Conservation (phyloP, 2,888 invertebrate genomes). For the Tolmerus cingulatus region DNA sequence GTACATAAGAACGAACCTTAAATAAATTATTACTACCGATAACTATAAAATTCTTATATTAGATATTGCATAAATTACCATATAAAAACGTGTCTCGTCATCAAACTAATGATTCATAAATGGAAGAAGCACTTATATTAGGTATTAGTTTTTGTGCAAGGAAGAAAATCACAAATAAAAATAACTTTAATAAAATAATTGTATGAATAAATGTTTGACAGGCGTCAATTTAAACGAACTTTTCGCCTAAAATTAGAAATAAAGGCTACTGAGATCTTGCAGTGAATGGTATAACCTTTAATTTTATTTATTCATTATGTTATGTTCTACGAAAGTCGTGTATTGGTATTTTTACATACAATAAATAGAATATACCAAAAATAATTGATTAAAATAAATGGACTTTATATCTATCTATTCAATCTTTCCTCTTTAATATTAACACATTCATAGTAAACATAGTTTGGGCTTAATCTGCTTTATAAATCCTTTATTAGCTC, state of each 20-base stretch:
- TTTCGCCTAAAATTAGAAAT: background rate
- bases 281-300: background rate
- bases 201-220: background rate
- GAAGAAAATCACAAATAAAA: background rate
- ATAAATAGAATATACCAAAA: no score
- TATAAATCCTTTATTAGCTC: no score
- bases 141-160: background rate
- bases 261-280: background rate
- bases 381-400: no score
- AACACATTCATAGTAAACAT: no score
- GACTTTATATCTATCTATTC: no score
- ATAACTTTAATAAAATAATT: background rate
- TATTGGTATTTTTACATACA: no score
- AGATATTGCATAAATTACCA: background rate
- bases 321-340: no score
- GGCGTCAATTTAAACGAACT: background rate
- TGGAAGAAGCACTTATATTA: background rate
- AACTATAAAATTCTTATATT: background rate
- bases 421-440: no score
- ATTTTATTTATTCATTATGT: no score
- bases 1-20: conserved; percentile 16
- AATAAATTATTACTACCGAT: background rate
- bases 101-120: conserved; percentile 9
- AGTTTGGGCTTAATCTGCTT: no score
- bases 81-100: conserved; percentile 7